Conservation (phyloP, 2,888 invertebrate genomes). For the Lithophane ornitopus region DNA sequence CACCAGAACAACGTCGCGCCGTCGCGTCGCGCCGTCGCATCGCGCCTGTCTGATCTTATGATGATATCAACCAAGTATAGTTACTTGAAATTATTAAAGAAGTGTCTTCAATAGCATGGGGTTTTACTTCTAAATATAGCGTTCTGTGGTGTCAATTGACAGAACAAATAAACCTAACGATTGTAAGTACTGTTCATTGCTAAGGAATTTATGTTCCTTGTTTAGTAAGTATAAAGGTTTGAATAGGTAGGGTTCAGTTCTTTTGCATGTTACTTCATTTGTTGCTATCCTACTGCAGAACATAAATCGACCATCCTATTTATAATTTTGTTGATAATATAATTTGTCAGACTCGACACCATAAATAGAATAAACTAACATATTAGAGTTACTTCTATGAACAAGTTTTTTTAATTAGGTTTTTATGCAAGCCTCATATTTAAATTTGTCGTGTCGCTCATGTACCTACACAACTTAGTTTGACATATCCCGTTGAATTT, state of each 20-base stretch:
- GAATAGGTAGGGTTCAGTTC: background rate
- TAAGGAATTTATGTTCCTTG: slow-evolving; percentile 11
- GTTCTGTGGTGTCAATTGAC: slow-evolving; percentile 30
- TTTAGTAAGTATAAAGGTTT: background rate
- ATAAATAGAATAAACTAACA: background rate
- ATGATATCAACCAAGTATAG: background rate
- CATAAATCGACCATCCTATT: background rate
- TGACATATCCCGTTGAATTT: slow-evolving; percentile 7
- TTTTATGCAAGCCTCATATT: slow-evolving; percentile 15
- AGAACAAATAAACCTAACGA: slow-evolving; percentile 27
- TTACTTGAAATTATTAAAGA: background rate
- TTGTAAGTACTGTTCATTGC: slow-evolving; percentile 3
- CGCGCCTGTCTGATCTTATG: too few species aligned
- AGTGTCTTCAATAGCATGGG: background rate
- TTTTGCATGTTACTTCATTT: background rate
- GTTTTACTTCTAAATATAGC: slow-evolving; percentile 11
- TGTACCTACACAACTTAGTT: background rate
- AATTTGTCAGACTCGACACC: background rate
- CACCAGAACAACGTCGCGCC: too few species aligned
- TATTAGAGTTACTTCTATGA: background rate
- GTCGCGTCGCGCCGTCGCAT: too few species aligned
- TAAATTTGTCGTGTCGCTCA: background rate
- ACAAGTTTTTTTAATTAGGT: slow-evolving; percentile 24
- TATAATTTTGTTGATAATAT: background rate
- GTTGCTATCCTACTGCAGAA: background rate